Evolutionary conservation across 2,888 invertebrate species (phyloP).

Genomic region (Thereva unica): DNA sequence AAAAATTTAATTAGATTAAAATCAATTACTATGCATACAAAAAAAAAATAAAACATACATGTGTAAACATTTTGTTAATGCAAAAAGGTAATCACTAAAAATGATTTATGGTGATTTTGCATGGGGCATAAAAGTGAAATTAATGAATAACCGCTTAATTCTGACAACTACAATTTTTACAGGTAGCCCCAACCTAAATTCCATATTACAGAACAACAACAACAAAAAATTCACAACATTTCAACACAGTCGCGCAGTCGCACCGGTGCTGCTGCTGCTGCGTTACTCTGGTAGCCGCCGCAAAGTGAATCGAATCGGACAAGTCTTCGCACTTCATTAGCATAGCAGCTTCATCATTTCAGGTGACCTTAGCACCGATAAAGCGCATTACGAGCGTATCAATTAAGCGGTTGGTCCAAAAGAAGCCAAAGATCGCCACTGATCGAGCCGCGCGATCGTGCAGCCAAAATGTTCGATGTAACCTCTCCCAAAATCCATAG

Average conservation of each 20-base stretch:
- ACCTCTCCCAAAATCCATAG: too few relatives aligned
- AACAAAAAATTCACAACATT: too few relatives aligned
- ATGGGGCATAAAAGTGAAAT: not conserved
- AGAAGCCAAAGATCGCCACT: too few relatives aligned
- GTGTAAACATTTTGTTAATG: too few relatives aligned
- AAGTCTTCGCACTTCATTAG: constrained; percentile 2
- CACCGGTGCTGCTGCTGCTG: too few relatives aligned
- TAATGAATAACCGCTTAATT: constrained; percentile 3
- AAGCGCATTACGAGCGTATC: not conserved
- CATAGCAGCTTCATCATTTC: not conserved
- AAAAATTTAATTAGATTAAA: constrained; percentile 3
- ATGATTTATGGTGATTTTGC: not conserved
- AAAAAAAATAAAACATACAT: too few relatives aligned
- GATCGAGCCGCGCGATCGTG: not conserved
- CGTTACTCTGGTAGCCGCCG: not conserved
- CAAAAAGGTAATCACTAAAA: too few relatives aligned
- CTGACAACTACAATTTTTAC: not conserved
- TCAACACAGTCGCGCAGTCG: too few relatives aligned
- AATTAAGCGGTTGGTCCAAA: too few relatives aligned
- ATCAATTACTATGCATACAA: not conserved
- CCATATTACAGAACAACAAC: not conserved
- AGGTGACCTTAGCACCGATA: constrained; percentile 5
- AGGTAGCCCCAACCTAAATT: constrained; percentile 10
- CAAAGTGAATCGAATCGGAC: not conserved
- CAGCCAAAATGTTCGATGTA: too few relatives aligned